Percentiles rank a stretch among this genome's conserved stretches.
Conservation (phyloP, 2,888 invertebrate genomes). For the Spilosoma lubricipeda region DNA sequence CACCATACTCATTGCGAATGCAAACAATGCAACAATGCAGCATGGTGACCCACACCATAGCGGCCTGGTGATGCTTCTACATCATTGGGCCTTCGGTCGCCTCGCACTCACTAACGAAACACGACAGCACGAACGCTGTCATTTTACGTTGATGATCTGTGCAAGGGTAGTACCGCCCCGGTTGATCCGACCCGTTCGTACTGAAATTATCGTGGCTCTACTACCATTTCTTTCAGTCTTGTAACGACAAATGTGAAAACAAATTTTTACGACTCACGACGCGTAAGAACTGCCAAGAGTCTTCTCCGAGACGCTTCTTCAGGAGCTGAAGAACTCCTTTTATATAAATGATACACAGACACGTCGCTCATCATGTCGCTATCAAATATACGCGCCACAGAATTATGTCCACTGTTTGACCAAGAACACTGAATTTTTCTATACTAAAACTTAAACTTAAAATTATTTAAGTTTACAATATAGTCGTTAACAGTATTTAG, state of each 20-base stretch:
- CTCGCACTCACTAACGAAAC: too few relatives aligned
- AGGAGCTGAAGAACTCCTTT: neutral
- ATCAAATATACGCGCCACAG: neutral
- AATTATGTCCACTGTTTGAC: neutral
- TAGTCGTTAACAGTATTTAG: neutral
- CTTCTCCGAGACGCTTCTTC: slow-evolving; percentile 2
- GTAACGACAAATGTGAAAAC: neutral
- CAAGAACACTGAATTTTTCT: neutral
- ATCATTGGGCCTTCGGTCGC: too few relatives aligned
- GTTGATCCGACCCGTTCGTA: too few relatives aligned
- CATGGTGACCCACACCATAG: too few relatives aligned
- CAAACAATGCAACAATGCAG: too few relatives aligned
- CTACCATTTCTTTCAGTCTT: neutral
- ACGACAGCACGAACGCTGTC: too few relatives aligned
- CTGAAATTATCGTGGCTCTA: too few relatives aligned
- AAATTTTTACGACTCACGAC: neutral
- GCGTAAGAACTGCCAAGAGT: slow-evolving; percentile 2
- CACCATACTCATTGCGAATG: too few relatives aligned
- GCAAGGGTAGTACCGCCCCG: too few relatives aligned
- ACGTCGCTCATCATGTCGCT: neutral
- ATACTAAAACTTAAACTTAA: neutral
- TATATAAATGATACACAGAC: neutral
- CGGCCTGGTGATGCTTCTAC: too few relatives aligned
- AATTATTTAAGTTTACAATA: neutral
- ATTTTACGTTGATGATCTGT: too few relatives aligned